Evolutionary conservation across 2,113 vertebrate species (phyloP).

Genomic region (Euleptes europaea): DNA sequence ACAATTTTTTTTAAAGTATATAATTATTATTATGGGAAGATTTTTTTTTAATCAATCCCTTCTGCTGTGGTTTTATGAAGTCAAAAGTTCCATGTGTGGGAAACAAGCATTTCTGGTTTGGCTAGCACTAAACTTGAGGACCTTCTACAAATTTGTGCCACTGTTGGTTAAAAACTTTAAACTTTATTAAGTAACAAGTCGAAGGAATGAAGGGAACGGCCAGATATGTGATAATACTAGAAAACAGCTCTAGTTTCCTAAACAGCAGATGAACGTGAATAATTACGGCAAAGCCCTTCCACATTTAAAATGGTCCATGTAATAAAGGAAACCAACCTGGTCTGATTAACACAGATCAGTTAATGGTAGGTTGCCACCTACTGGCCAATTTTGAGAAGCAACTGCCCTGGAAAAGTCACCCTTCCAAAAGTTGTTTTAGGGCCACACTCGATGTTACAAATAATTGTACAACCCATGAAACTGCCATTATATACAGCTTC

Average conservation of each 20-base stretch:
- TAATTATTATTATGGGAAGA: conserved; percentile 22
- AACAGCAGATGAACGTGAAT: conserved; percentile 53
- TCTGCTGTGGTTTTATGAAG: conserved; percentile 40
- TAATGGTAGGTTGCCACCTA: conserved; percentile 82
- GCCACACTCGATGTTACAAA: background rate
- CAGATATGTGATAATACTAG: background rate
- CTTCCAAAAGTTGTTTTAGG: background rate
- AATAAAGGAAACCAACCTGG: conserved; percentile 35
- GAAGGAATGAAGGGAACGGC: conserved; percentile 29
- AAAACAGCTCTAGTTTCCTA: conserved; percentile 22
- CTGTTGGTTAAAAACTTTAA: conserved; percentile 21
- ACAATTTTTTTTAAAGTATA: background rate
- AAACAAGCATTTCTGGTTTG: conserved; percentile 52
- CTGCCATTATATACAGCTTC: background rate
- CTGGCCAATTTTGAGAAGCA: conserved; percentile 56
- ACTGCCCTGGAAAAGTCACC: background rate
- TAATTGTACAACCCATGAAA: background rate
- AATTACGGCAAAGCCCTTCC: conserved; percentile 51
- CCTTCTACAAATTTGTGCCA: conserved; percentile 40
- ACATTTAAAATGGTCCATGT: conserved; percentile 1
- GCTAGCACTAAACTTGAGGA: conserved; percentile 50
- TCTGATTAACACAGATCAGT: conserved; percentile 54
- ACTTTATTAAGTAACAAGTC: conserved; percentile 27
- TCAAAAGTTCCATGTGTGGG: conserved; percentile 48
- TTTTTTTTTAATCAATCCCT: conserved; percentile 51